A percentile compares a stretch with the other conserved stretches of the same genome.
Evolutionary conservation across 2,888 invertebrate species (phyloP).

Genomic region (Hydrotaea diabolus): DNA sequence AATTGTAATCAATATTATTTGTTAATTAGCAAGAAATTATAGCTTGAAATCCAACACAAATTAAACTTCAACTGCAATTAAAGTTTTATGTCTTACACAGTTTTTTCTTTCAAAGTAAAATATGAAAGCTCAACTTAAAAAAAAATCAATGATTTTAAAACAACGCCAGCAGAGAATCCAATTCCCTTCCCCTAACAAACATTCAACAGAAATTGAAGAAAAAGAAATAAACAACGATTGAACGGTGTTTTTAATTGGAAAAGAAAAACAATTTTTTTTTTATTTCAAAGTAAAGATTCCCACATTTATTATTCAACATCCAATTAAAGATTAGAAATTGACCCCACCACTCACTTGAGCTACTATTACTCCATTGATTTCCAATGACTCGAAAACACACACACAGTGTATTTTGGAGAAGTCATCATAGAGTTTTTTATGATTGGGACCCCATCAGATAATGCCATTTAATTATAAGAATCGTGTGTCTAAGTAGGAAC

Average conservation of each 20-base stretch:
- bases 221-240: not conserved
- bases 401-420: not conserved
- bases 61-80: no score
- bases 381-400: not conserved
- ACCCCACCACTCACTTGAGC: not conserved
- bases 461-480: not conserved
- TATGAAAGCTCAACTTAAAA: not conserved
- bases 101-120: conserved; percentile 4
- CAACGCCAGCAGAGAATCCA: not conserved
- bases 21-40: no score
- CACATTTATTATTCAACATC: conserved; percentile 4
- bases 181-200: not conserved
- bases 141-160: conserved; percentile 1
- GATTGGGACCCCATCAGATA: not conserved
- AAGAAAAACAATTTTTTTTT: not conserved
- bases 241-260: not conserved
- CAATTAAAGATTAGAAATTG: conserved; percentile 1
- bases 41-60: no score
- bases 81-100: no score
- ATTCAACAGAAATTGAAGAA: not conserved
- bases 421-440: not conserved
- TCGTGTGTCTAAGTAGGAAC: not conserved
- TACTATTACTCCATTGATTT: not conserved
- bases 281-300: not conserved
- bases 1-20: no score